Evolutionary conservation across 2,797 vertebrate species (phyloP).

Genomic region (Lacerta viridis): DNA sequence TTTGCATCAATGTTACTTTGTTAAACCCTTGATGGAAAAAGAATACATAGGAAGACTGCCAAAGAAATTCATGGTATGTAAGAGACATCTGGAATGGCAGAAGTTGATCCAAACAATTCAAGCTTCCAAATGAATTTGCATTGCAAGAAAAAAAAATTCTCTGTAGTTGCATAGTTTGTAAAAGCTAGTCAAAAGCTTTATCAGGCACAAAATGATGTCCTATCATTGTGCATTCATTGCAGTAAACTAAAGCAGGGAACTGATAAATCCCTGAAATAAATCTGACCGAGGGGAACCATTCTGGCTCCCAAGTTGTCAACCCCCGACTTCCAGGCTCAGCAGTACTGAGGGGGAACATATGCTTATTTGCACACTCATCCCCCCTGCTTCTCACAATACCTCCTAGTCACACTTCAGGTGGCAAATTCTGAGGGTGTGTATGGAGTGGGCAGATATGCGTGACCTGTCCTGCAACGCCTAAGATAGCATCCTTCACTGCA

Average conservation of each 20-base stretch:
- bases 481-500: too few relatives aligned
- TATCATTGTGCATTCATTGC: neutral
- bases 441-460: too few relatives aligned
- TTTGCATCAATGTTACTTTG: neutral
- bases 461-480: too few relatives aligned
- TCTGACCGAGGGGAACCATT: neutral
- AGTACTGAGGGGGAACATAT: neutral
- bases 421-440: too few relatives aligned
- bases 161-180: neutral
- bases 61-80: conserved; percentile 27
- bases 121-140: neutral
- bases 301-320: neutral
- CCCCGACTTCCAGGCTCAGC: neutral
- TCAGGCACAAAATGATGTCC: neutral
- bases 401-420: neutral
- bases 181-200: conserved; percentile 14
- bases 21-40: neutral
- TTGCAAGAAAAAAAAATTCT: neutral
- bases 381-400: neutral
- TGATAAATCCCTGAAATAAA: neutral
- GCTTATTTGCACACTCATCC: neutral
- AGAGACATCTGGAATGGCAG: conserved; percentile 32
- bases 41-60: neutral
- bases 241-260: neutral
- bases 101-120: conserved; percentile 32